These are phyloP conservation scores for Gymnoscopelus microlampas DNA, from an alignment of 2,797 vertebrate species.

Conservation along the genomic window DNA sequence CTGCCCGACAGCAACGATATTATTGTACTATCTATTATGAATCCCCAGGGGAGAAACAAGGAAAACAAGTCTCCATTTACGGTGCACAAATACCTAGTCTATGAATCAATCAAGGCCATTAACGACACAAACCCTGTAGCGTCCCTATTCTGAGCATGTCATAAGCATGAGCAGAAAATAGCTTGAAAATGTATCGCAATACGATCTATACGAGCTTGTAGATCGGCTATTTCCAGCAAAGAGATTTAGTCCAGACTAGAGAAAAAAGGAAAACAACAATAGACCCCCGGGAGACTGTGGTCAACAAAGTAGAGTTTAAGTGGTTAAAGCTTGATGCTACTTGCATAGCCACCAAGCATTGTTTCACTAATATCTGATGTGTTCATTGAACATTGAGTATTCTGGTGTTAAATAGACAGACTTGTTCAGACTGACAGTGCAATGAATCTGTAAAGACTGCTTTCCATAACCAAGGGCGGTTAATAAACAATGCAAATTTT, in stretches of 20 bases:
- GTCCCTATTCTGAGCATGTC: no score
- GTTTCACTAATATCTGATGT: conserved; percentile 15
- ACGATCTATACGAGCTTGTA: no score
- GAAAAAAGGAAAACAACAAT: no score
- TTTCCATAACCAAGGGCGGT: conserved; percentile 17
- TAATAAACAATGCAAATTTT: conserved; percentile 22
- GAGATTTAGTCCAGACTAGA: no score
- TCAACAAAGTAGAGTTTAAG: no score
- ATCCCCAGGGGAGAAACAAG: conserved; percentile 22
- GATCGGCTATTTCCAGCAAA: no score
- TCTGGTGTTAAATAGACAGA: not conserved
- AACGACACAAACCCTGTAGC: not conserved
- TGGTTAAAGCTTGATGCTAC: not conserved
- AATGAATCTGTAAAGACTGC: no score
- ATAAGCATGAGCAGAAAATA: no score
- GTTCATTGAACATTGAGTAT: conserved; percentile 12
- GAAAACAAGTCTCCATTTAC: conserved; percentile 21
- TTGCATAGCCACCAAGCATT: not conserved
- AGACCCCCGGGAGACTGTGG: no score
- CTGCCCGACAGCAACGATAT: no score
- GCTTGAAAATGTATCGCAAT: no score
- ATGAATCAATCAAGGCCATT: conserved; percentile 27
- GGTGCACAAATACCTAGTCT: conserved; percentile 4
- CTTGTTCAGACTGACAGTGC: conserved; percentile 7
- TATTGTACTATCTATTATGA: not conserved